Conservation (phyloP, 1,140 invertebrate genomes). For the Penaeus indicus region DNA sequence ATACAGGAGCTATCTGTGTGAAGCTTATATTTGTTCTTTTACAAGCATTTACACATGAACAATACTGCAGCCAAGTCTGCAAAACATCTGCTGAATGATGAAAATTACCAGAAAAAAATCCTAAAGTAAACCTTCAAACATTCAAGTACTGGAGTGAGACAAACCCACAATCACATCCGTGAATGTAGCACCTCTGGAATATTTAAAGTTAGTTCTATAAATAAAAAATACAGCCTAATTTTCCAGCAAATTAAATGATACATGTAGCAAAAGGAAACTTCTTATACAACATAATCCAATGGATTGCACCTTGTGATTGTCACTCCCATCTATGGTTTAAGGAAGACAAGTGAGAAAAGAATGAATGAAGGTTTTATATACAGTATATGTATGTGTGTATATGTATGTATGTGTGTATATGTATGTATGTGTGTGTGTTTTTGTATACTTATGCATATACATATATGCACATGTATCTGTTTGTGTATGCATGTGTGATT, state of each 20-base stretch:
- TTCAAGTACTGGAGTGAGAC: slow-evolving; percentile 39
- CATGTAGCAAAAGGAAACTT: not conserved
- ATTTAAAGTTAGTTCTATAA: slow-evolving; percentile 18
- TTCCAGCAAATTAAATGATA: not conserved
- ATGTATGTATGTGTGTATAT: no score
- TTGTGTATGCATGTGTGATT: no score
- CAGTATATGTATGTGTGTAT: not conserved
- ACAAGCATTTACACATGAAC: slow-evolving; percentile 36
- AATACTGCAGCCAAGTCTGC: slow-evolving; percentile 31
- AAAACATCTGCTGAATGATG: not conserved
- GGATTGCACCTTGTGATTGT: slow-evolving; percentile 51
- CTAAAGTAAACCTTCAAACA: slow-evolving; percentile 18
- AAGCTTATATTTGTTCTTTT: slow-evolving; percentile 19
- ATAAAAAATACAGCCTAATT: slow-evolving; percentile 10
- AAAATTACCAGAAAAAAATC: slow-evolving; percentile 12
- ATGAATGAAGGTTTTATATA: not conserved
- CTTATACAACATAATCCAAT: slow-evolving; percentile 9
- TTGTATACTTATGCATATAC: no score
- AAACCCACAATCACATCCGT: slow-evolving; percentile 46
- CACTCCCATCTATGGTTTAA: slow-evolving; percentile 44
- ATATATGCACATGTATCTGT: no score
- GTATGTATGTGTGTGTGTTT: no score
- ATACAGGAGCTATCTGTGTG: slow-evolving; percentile 45
- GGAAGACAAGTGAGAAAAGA: slow-evolving; percentile 32
- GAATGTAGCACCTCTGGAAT: slow-evolving; percentile 34